These are phyloP conservation scores for Calypte anna DNA, from an alignment of 2,113 vertebrate genomes.

Conservation along the genomic window DNA sequence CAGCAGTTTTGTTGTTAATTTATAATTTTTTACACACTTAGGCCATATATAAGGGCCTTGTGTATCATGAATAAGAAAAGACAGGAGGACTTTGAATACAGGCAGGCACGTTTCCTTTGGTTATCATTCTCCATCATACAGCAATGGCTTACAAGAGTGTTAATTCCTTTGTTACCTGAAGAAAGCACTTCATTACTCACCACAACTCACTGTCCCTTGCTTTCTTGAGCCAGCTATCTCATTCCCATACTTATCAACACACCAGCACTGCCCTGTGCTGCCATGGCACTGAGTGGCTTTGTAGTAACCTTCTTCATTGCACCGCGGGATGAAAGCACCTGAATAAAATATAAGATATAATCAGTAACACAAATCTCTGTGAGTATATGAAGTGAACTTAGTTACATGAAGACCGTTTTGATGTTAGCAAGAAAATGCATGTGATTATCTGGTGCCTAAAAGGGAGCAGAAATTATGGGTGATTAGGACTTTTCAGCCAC, in stretches of 20 bases:
- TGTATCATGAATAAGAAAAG: background rate
- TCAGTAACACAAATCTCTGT: background rate
- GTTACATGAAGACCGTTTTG: background rate
- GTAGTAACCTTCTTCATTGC: slow-evolving; percentile 95
- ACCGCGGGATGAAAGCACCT: slow-evolving; percentile 92
- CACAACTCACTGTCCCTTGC: slow-evolving; percentile 90
- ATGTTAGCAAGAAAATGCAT: background rate
- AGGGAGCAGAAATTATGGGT: background rate
- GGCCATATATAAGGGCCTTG: accelerated
- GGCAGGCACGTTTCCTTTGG: background rate
- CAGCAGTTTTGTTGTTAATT: background rate
- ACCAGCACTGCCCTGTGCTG: slow-evolving; percentile 95
- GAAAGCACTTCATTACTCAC: slow-evolving; percentile 75
- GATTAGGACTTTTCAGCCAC: background rate
- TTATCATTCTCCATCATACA: background rate
- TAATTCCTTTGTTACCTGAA: background rate
- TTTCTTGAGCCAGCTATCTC: slow-evolving; percentile 94
- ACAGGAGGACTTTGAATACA: background rate
- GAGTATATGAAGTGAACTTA: background rate
- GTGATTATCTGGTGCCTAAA: background rate
- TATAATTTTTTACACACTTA: background rate
- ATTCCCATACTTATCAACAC: slow-evolving; percentile 96
- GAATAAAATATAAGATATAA: background rate
- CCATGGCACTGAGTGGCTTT: slow-evolving; percentile 93
- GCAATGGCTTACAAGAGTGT: background rate